Conservation (phyloP, 2,888 invertebrate species). For the Agrilus mali region DNA sequence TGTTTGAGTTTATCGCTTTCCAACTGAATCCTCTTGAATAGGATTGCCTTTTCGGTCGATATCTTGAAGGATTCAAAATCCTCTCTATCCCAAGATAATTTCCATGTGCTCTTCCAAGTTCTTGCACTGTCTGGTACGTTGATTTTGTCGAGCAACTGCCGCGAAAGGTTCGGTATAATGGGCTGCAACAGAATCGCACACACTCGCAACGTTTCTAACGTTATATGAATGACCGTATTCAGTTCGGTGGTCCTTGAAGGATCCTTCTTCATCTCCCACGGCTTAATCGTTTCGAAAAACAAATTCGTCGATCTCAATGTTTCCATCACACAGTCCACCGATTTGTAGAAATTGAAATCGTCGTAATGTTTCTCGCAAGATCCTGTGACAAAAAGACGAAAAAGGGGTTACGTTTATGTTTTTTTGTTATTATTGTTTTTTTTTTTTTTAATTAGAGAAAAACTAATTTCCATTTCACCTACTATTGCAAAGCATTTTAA, state of each 20-base stretch:
- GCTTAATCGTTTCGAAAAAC: slow-evolving; percentile 75
- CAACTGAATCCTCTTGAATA: slow-evolving; percentile 26
- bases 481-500: background rate
- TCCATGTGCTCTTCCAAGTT: slow-evolving; percentile 37
- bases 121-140: slow-evolving; percentile 35
- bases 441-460: too few relatives aligned
- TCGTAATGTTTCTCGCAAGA: slow-evolving; percentile 56
- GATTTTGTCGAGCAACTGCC: slow-evolving; percentile 58
- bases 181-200: slow-evolving; percentile 74
- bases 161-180: slow-evolving; percentile 62
- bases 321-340: slow-evolving; percentile 62
- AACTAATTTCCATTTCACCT: too few relatives aligned
- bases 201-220: slow-evolving; percentile 74
- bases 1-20: slow-evolving; percentile 13
- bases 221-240: slow-evolving; percentile 64
- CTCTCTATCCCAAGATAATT: slow-evolving; percentile 21
- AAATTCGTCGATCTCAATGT: slow-evolving; percentile 68
- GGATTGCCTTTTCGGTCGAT: slow-evolving; percentile 17
- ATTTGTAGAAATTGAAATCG: slow-evolving; percentile 70
- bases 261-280: slow-evolving; percentile 73
- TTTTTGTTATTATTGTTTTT: background rate
- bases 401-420: background rate
- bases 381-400: slow-evolving; percentile 33
- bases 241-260: slow-evolving; percentile 36
- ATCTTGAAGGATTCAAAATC: slow-evolving; percentile 18